These are phyloP conservation scores for Tupiocoris notatus DNA, from an alignment of 2,888 invertebrate genomes.

Conservation along the genomic window DNA sequence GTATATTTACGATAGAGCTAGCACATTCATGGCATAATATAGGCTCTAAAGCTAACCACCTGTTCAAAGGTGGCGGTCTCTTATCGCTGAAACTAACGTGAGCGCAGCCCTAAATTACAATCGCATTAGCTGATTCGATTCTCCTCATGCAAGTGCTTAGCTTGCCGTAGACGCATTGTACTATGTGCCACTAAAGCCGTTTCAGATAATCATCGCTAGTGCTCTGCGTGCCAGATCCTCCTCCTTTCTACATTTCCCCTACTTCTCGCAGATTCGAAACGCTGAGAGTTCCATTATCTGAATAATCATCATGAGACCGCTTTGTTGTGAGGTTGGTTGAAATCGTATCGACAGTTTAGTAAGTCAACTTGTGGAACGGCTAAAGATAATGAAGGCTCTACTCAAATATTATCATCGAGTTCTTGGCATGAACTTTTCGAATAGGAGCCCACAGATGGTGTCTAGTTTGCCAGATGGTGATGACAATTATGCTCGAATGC, in stretches of 20 bases:
- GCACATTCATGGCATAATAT: too few species aligned
- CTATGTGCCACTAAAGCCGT: background rate
- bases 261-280: background rate
- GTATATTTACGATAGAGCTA: too few species aligned
- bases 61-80: background rate
- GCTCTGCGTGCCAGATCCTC: background rate
- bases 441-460: too few species aligned
- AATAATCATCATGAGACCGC: background rate
- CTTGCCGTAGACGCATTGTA: background rate
- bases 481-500: too few species aligned
- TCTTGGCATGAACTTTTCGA: too few species aligned
- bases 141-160: background rate
- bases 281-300: background rate
- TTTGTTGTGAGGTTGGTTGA: background rate
- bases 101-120: background rate
- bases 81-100: background rate
- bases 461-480: too few species aligned
- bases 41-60: too few species aligned
- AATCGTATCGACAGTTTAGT: background rate
- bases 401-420: too few species aligned
- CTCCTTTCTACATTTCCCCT: background rate
- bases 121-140: background rate
- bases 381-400: too few species aligned
- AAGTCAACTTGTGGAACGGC: background rate
- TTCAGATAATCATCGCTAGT: background rate